phyloP scores from a whole-genome alignment of 2,888 invertebrate species.

The Xylota sylvarum region DNA sequence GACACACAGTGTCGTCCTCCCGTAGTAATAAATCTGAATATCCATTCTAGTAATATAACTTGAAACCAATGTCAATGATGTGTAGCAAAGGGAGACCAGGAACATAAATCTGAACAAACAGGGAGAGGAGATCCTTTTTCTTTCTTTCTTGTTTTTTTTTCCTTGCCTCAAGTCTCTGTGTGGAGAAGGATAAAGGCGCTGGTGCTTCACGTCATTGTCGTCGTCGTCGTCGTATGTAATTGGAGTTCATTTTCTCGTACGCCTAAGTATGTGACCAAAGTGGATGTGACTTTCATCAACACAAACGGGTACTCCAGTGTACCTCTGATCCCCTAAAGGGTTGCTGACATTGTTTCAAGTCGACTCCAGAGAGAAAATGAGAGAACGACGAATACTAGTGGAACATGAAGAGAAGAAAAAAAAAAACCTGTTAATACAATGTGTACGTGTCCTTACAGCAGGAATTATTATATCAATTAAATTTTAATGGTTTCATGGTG shows the following conservation, averaged over 20 bases:
- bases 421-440: conserved; percentile 65
- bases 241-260: conserved; percentile 72
- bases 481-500: conserved; percentile 77
- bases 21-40: conserved; percentile 74
- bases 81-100: conserved; percentile 59
- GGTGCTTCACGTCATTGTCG: background rate
- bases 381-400: background rate
- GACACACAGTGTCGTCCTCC: conserved; percentile 20
- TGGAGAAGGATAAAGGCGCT: conserved; percentile 50
- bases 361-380: conserved; percentile 9
- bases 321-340: conserved; percentile 59
- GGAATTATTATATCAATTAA: conserved; percentile 77
- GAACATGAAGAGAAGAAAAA: conserved; percentile 10
- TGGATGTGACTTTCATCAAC: conserved; percentile 72
- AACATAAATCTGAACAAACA: conserved; percentile 56
- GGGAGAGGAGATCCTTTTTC: conserved; percentile 3
- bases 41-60: conserved; percentile 71
- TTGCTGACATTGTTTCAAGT: conserved; percentile 65
- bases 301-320: conserved; percentile 57
- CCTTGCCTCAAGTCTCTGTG: background rate
- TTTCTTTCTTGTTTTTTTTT: background rate
- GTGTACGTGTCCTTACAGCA: conserved; percentile 73
- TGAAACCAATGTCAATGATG: conserved; percentile 75
- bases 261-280: conserved; percentile 73
- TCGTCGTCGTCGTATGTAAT: conserved; percentile 51